Evolutionary conservation across 2,797 vertebrate genomes (phyloP).

Genomic region (Chaetodon trifasciatus): DNA sequence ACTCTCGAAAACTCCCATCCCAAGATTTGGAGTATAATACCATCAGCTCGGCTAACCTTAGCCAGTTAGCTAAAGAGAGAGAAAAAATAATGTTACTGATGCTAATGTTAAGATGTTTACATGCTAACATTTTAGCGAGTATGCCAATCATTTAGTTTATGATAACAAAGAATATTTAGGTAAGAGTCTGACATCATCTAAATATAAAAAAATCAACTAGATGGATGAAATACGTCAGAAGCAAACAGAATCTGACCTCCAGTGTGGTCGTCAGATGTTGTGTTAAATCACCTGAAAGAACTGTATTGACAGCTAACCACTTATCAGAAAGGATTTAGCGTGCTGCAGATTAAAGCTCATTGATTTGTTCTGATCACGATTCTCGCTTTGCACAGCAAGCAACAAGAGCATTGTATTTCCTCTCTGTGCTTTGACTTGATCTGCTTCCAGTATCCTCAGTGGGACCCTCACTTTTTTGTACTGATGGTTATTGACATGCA

Average conservation of each 20-base stretch:
- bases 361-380: constrained; percentile 33
- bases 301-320: background rate
- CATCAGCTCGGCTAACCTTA: background rate
- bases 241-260: background rate
- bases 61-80: background rate
- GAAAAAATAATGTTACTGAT: too few relatives aligned
- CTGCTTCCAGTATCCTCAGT: background rate
- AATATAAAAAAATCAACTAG: background rate
- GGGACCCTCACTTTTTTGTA: background rate
- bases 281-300: background rate
- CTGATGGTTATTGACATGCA: background rate
- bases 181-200: background rate
- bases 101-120: too few relatives aligned
- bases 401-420: constrained; percentile 13
- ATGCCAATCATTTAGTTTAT: background rate
- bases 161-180: background rate
- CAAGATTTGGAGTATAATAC: background rate
- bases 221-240: background rate
- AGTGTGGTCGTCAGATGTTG: accelerated
- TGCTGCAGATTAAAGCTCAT: constrained; percentile 32
- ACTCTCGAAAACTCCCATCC: background rate
- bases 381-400: constrained; percentile 27
- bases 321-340: background rate
- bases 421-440: background rate
- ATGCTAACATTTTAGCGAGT: background rate